phyloP scores from a whole-genome alignment of 1,140 invertebrate genomes.

The Apolygus lucorum region DNA sequence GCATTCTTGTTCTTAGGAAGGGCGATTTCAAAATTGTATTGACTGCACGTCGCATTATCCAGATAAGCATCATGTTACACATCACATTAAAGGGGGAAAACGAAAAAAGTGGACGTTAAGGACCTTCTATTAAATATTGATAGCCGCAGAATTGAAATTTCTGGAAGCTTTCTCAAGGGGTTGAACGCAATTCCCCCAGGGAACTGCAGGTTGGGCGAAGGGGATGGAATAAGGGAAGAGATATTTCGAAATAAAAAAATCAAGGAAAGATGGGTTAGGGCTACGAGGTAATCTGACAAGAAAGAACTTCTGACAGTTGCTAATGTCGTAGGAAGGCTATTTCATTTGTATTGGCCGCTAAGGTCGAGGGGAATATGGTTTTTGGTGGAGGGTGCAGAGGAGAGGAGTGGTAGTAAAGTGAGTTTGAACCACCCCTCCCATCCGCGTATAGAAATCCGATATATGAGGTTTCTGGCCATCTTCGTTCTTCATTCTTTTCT shows the following conservation, averaged over 20 bases:
- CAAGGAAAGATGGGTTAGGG: conserved; percentile 7
- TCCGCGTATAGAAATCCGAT: neutral
- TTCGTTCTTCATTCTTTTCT: too few relatives aligned
- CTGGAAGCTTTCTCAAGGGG: neutral
- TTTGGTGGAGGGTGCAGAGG: neutral
- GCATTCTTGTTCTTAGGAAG: too few relatives aligned
- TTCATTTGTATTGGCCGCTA: conserved; percentile 6
- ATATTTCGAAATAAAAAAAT: conserved; percentile 13
- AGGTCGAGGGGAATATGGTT: neutral
- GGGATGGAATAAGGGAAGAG: neutral
- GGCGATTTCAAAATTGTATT: too few relatives aligned
- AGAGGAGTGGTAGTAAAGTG: neutral
- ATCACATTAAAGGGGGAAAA: neutral
- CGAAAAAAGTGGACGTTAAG: neutral
- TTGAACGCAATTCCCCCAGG: neutral
- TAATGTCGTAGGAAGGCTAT: conserved; percentile 10
- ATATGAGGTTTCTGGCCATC: too few relatives aligned
- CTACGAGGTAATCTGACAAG: conserved; percentile 5
- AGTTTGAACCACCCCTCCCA: neutral
- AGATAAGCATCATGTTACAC: neutral
- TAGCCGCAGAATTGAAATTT: conserved; percentile 9
- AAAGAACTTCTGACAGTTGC: conserved; percentile 10
- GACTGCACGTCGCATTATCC: neutral
- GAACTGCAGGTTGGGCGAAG: neutral
- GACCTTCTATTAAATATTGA: conserved; percentile 7